A percentile compares a stretch with the other conserved stretches of the same genome.
phyloP scores from a whole-genome alignment of 2,113 vertebrate genomes.

The Lepisosteus oculatus region DNA sequence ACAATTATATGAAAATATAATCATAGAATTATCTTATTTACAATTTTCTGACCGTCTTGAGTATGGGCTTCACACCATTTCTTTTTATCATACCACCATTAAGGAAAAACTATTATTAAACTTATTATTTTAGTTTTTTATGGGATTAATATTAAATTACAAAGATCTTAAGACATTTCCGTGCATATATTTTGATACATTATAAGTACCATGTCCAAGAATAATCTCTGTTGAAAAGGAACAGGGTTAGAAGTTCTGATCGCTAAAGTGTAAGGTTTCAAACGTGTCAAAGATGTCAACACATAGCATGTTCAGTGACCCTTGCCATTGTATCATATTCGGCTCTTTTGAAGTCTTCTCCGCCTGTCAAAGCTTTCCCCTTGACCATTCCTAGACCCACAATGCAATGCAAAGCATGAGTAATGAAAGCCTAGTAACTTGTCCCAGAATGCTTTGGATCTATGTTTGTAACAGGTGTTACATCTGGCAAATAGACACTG shows the following conservation, averaged over 20 bases:
- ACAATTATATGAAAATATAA: too few species aligned
- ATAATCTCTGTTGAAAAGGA: constrained; percentile 40
- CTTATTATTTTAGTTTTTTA: too few species aligned
- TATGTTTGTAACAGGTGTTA: constrained; percentile 37
- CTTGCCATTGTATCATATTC: constrained; percentile 21
- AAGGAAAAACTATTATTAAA: too few species aligned
- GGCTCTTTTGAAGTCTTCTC: constrained; percentile 22
- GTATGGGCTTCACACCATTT: too few species aligned
- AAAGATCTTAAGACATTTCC: too few species aligned
- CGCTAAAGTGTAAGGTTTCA: constrained; percentile 43
- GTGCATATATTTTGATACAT: neutral
- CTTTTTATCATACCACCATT: too few species aligned
- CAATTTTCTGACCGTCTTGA: too few species aligned
- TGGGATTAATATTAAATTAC: too few species aligned
- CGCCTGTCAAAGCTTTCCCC: constrained; percentile 27
- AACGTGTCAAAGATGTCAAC: constrained; percentile 48
- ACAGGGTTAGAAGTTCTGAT: constrained; percentile 16
- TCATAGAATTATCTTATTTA: too few species aligned
- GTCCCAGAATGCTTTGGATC: constrained; percentile 37
- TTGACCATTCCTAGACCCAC: constrained; percentile 16
- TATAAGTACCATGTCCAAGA: constrained; percentile 23
- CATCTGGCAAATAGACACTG: constrained; percentile 27
- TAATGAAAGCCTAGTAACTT: constrained; percentile 11
- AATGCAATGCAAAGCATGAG: constrained; percentile 24
- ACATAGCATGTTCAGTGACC: constrained; percentile 9